These are phyloP conservation scores for Stomorhina lunata DNA, from an alignment of 2,888 invertebrate species.

Conservation along the genomic window DNA sequence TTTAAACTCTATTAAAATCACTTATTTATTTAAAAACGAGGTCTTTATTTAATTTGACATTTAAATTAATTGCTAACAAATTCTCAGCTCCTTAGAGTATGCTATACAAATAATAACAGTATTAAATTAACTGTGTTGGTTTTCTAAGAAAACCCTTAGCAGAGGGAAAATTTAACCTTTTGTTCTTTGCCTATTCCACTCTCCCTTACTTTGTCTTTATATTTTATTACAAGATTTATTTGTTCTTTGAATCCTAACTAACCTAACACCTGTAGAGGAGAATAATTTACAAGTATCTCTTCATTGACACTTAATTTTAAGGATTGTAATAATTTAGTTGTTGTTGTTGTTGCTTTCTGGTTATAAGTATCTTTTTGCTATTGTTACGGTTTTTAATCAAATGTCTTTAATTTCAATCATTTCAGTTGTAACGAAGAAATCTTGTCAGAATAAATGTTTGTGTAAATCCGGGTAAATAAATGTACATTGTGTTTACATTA, in stretches of 20 bases:
- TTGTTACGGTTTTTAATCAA: conserved; percentile 46
- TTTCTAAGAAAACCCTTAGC: neutral
- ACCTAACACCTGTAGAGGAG: conserved; percentile 38
- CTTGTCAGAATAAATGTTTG: conserved; percentile 5
- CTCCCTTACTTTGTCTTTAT: neutral
- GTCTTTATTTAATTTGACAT: neutral
- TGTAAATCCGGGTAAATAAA: conserved; percentile 4
- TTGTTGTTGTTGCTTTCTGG: conserved; percentile 12
- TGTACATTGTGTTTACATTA: conserved; percentile 40
- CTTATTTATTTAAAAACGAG: neutral
- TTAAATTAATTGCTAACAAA: neutral
- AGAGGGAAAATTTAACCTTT: neutral
- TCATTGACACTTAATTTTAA: neutral
- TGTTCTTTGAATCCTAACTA: neutral
- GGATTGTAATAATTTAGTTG: neutral
- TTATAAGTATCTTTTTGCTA: conserved; percentile 41
- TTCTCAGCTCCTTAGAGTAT: neutral
- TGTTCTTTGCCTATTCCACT: neutral
- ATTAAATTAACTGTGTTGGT: neutral
- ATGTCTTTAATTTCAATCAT: conserved; percentile 27
- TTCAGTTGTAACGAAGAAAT: conserved; percentile 13
- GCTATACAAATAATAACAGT: neutral
- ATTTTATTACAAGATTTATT: neutral
- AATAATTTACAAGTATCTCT: neutral
- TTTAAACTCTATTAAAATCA: neutral